Conservation (phyloP, 2,888 invertebrate species). For the Eremobia ochroleuca region DNA sequence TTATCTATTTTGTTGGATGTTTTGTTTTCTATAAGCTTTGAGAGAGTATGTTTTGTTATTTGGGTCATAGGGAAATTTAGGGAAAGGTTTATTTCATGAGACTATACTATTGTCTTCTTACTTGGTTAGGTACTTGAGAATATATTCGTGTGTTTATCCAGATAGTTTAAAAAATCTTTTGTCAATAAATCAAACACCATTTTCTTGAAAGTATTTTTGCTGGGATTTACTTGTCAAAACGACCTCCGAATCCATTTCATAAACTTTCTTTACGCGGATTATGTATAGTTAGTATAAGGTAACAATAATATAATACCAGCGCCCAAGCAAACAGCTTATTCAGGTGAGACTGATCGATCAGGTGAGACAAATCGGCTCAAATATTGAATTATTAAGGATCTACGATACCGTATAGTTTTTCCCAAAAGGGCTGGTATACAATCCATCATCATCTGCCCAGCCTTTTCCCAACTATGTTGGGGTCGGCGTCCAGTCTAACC, state of each 20-base stretch:
- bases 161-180: background rate
- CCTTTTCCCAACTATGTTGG: too few relatives aligned
- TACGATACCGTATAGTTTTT: too few relatives aligned
- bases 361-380: background rate
- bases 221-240: background rate
- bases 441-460: too few relatives aligned
- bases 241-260: background rate
- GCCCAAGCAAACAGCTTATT: too few relatives aligned
- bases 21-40: background rate
- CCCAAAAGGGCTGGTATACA: background rate
- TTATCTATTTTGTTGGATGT: background rate
- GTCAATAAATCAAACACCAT: background rate
- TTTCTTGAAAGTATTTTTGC: background rate
- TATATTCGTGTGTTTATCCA: background rate
- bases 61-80: background rate
- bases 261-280: background rate
- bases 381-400: background rate
- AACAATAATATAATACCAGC: too few relatives aligned
- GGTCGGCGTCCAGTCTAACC: too few relatives aligned
- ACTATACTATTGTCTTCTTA: background rate
- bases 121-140: background rate
- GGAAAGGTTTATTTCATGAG: background rate
- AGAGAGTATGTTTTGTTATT: background rate
- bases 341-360: too few relatives aligned
- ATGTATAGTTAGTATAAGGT: background rate